Conservation (phyloP, 2,113 vertebrate species). For the Myrmophylax atrothorax region DNA sequence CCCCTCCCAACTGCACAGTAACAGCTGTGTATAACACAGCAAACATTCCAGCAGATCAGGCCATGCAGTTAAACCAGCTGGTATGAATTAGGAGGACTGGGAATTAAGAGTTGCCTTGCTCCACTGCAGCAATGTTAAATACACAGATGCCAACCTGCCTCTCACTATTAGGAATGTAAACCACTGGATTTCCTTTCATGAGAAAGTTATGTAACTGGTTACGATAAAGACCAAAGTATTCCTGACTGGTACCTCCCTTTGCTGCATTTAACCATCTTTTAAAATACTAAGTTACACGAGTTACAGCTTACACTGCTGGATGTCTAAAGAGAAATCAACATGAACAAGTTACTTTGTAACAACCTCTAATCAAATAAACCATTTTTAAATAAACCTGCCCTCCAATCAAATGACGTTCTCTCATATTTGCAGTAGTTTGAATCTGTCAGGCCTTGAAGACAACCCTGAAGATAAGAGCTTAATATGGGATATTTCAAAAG, state of each 20-base stretch:
- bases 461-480: background rate
- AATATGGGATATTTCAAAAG: background rate
- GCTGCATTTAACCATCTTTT: background rate
- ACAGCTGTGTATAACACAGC: background rate
- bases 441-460: background rate
- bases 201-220: background rate
- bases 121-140: background rate
- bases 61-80: background rate
- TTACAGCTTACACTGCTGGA: background rate
- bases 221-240: background rate
- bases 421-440: background rate
- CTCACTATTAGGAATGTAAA: background rate
- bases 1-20: background rate
- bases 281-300: background rate
- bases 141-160: background rate
- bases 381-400: background rate
- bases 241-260: background rate
- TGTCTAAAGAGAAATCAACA: background rate
- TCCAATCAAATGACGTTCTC: background rate
- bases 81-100: background rate
- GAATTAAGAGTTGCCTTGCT: background rate
- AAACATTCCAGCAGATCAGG: background rate
- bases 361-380: background rate
- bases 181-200: background rate
- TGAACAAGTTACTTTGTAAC: background rate